Base-by-base conservation (phyloP, 2,113 vertebrate species). In the Cyprinodon brontotheroides region DNA sequence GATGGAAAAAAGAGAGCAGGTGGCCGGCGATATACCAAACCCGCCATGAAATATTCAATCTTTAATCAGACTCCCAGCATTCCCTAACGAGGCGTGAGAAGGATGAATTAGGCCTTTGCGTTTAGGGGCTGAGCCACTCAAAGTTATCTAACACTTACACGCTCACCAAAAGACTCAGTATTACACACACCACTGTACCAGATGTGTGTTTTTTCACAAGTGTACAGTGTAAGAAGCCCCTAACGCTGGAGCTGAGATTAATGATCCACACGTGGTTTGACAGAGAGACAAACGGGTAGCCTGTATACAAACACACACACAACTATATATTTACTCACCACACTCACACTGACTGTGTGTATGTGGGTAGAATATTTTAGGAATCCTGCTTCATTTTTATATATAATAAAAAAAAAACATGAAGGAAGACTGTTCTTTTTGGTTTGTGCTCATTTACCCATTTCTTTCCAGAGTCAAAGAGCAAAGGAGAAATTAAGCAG, bases 41-140 rank as follows among this genome's bases (percentile, higher is more conserved):
- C 84, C 72, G 61, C 81, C 90, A 91, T 89, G 79, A 91, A 92
- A 92, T 91, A 90, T 91, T 91, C 85, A 87, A 88, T 89, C 87
- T 91, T 89, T 89, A 87, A 90, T 91, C 90, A 89, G 90, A 89
- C 83, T 89, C 77, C 78, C 87, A 81, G 87, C 89, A 83, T 89
- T 91, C 80, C 86, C 77, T 91, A 91, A 91, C 82, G 81, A 91
- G 87, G 86, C 80, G 74, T 89, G 85, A 89, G 85, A 89, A 86
- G 89, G 89, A 92, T 86, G 89, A 91, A 92, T 89, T 90, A 86
- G 80, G 68, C 65, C 75, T 61, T 80, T 22, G 60, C 81, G 85
- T 85, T 89, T 78, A 65, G 84, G 76, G 82, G 78, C 85, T 68
- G 71, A 83, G 85, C 69, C 62, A 83, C 88, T 82, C 79, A 75